Conservation (phyloP, 2,113 vertebrate species). For the Xyrauchen texanus region DNA sequence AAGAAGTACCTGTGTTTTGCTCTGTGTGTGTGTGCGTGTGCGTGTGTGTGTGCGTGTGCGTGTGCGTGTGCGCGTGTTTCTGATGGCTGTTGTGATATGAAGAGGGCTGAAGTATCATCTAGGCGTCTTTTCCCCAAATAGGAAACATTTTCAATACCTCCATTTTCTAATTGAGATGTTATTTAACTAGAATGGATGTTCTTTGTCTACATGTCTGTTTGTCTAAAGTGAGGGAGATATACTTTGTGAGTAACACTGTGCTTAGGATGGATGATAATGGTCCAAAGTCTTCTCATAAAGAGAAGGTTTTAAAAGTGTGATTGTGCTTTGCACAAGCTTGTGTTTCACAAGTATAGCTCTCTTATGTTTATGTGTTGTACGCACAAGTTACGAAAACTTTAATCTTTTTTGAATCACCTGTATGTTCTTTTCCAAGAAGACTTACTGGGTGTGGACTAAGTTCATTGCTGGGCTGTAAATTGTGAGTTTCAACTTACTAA, state of each 20-base stretch:
- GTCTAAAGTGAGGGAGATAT: constrained; percentile 5
- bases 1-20: constrained; percentile 25
- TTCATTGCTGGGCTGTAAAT: background rate
- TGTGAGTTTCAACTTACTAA: background rate
- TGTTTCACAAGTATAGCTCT: background rate
- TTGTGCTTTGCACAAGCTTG: too few species aligned
- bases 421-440: background rate
- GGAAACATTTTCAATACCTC: constrained; percentile 11
- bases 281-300: background rate
- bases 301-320: background rate
- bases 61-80: constrained; percentile 30
- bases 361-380: constrained; percentile 19
- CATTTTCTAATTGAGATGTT: background rate
- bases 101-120: constrained; percentile 31
- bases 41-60: constrained; percentile 34
- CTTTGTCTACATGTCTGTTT: constrained; percentile 19
- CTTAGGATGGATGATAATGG: background rate
- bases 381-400: background rate
- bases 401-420: background rate
- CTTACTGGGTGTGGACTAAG: constrained; percentile 8
- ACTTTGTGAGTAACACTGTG: background rate
- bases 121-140: constrained; percentile 38
- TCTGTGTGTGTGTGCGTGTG: constrained; percentile 37
- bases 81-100: constrained; percentile 26
- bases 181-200: constrained; percentile 37